Conservation (phyloP, 1,140 invertebrate species). For the Spodoptera frugiperda region DNA sequence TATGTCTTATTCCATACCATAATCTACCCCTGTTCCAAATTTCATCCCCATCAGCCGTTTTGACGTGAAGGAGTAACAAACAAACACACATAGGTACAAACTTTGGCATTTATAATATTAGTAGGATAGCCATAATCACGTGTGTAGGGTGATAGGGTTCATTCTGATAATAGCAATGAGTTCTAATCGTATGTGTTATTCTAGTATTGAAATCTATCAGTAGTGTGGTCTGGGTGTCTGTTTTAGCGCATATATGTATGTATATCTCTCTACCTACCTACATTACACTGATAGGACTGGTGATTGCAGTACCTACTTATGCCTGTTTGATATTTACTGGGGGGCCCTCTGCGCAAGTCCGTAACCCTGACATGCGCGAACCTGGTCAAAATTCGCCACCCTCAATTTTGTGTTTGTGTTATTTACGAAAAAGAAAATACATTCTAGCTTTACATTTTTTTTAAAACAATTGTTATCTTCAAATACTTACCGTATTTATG, state of each 20-base stretch:
- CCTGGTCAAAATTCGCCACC: slow-evolving; percentile 17
- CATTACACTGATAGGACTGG: neutral
- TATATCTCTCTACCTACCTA: neutral
- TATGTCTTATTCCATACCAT: too few relatives aligned
- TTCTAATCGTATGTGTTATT: too few relatives aligned
- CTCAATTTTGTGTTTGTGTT: slow-evolving; percentile 56
- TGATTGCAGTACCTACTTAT: neutral
- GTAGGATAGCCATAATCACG: too few relatives aligned
- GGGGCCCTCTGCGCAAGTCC: slow-evolving; percentile 56
- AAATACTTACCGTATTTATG: too few relatives aligned
- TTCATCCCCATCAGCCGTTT: too few relatives aligned
- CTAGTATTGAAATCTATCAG: too few relatives aligned
- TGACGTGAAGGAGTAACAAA: too few relatives aligned
- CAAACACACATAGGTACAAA: too few relatives aligned
- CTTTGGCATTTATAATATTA: too few relatives aligned
- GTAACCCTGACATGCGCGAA: slow-evolving; percentile 49
- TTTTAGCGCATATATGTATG: neutral
- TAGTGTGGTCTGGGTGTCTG: neutral
- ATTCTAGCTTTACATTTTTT: neutral
- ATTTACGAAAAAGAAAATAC: slow-evolving; percentile 40
- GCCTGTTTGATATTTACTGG: slow-evolving; percentile 14
- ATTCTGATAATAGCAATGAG: too few relatives aligned
- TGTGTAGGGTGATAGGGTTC: too few relatives aligned
- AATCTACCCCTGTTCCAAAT: too few relatives aligned
- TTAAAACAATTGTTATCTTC: neutral